phyloP scores from a whole-genome alignment of 1,140 invertebrate species.

The Macrotrachela quadricornifera region DNA sequence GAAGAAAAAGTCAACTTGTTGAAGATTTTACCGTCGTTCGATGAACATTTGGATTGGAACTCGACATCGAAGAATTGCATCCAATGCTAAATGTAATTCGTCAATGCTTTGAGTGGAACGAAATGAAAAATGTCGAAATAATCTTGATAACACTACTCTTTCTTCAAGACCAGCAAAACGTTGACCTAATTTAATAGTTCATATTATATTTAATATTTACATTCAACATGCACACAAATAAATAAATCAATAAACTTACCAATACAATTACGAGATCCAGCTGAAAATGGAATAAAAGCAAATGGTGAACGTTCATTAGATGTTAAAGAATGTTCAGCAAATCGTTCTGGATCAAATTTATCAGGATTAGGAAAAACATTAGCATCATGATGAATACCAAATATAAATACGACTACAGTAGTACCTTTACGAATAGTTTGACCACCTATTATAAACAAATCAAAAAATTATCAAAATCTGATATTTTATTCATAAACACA shows the following conservation, averaged over 20 bases:
- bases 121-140: slow-evolving; percentile 53
- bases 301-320: slow-evolving; percentile 52
- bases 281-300: slow-evolving; percentile 62
- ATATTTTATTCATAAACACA: no score
- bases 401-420: slow-evolving; percentile 42
- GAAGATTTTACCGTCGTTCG: no score
- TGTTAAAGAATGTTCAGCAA: slow-evolving; percentile 47
- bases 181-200: slow-evolving; percentile 44
- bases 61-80: slow-evolving; percentile 26
- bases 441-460: slow-evolving; percentile 21
- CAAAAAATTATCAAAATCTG: background rate
- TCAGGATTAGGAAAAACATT: slow-evolving; percentile 54
- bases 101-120: slow-evolving; percentile 19
- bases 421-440: slow-evolving; percentile 42
- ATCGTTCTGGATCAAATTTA: slow-evolving; percentile 69
- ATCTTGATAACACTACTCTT: slow-evolving; percentile 58
- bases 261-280: slow-evolving; percentile 60
- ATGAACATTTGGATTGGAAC: no score
- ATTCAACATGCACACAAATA: no score
- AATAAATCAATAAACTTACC: no score
- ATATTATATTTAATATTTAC: no score
- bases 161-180: slow-evolving; percentile 67
- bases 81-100: slow-evolving; percentile 22
- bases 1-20: no score
- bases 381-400: slow-evolving; percentile 48